Evolutionary conservation across 2,113 vertebrate species (phyloP).

Genomic region (Ctenodactylus gundi): DNA sequence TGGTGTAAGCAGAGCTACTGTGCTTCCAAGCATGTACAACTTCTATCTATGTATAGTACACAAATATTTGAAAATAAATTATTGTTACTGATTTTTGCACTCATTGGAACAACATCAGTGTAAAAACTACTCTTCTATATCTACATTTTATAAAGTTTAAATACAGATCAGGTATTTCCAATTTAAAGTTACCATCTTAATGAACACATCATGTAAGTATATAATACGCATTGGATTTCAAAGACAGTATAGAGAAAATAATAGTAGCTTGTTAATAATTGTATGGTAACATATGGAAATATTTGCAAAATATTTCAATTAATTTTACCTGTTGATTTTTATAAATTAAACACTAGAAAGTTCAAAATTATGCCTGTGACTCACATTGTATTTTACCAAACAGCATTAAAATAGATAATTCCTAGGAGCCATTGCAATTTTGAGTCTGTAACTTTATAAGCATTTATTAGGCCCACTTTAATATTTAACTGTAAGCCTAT

Average conservation of each 20-base stretch:
- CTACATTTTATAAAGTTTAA: constrained; percentile 27
- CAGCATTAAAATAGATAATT: neutral
- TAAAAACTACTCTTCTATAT: constrained; percentile 12
- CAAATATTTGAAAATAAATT: too few species aligned
- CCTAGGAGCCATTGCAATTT: neutral
- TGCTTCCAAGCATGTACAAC: neutral
- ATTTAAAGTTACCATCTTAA: neutral
- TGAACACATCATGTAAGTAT: neutral
- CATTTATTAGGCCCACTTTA: neutral
- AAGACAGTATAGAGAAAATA: neutral
- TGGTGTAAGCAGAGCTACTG: neutral
- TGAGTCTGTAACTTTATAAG: neutral
- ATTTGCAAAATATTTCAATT: neutral
- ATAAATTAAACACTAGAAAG: neutral
- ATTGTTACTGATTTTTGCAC: too few species aligned
- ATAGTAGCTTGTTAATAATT: neutral
- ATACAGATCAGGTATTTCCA: neutral
- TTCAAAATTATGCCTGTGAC: neutral
- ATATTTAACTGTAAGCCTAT: neutral
- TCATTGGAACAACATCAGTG: neutral
- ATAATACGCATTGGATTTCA: constrained; percentile 2
- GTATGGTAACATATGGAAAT: neutral
- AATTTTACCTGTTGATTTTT: neutral
- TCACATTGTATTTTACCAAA: neutral
- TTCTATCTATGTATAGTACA: too few species aligned